Evolutionary conservation across 2,113 vertebrate species (phyloP).

Genomic region (crab-eating macaque (Macaca fascicularis)): DNA sequence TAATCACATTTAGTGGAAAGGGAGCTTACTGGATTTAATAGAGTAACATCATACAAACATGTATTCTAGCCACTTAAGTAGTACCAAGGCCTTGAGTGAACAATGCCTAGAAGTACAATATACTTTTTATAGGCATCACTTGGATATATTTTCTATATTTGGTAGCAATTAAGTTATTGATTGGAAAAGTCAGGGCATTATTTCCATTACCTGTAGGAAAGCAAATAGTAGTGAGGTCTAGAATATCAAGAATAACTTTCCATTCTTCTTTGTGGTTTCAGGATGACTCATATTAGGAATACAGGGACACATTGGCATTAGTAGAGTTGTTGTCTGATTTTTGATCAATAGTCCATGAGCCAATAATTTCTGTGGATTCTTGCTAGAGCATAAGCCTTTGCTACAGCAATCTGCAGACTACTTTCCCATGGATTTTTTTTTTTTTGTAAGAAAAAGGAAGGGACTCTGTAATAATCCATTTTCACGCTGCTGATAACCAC

Average conservation of each 20-base stretch:
- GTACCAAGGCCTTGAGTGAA: too few species aligned
- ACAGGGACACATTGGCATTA: not conserved
- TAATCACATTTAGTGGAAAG: not conserved
- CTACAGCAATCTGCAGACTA: not conserved
- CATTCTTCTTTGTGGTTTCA: not conserved
- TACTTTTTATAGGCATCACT: not conserved
- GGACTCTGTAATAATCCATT: not conserved
- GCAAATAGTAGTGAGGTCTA: not conserved
- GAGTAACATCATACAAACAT: not conserved
- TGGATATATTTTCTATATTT: not conserved
- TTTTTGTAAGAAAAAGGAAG: not conserved
- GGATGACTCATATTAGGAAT: not conserved
- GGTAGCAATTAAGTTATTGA: not conserved
- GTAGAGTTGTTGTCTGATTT: not conserved
- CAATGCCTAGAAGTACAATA: not conserved
- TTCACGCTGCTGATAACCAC: too few species aligned
- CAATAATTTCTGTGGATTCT: not conserved
- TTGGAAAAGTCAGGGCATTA: not conserved
- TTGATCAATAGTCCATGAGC: not conserved
- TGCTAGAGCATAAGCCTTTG: not conserved
- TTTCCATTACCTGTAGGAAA: not conserved
- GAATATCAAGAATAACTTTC: not conserved
- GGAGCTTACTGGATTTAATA: not conserved
- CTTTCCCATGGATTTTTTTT: too few species aligned
- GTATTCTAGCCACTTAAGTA: not conserved